Evolutionary conservation across 2,888 invertebrate genomes (phyloP), one percentile per base, ranked within the genome.

Genomic region (Polyommatus icarus): DNA sequence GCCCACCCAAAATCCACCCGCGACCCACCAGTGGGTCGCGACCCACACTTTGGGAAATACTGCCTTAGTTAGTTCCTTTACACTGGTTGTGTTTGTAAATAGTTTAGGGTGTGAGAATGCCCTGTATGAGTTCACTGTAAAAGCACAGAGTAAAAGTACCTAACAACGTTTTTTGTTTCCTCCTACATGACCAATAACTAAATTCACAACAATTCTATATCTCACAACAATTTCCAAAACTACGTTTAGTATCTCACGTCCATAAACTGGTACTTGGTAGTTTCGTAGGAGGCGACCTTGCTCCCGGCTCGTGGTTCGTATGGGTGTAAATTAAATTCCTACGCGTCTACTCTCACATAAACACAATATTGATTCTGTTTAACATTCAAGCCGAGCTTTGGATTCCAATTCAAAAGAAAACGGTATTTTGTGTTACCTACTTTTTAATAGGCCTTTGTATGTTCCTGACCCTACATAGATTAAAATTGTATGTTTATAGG

Each of bases 321-420:
- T 67, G 67, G 67, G 67, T 67, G 67, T 67, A 67, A 67, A 67
- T 67, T 29, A 18, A 67, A 67, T 67, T 67, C 67, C 67, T 67
- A 67, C 67, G 67, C 67, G 67, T 32, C 2, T 67, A 6, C 6
- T 67, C 29, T 67, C 67, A 67, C 32, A 18, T 67, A 67, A 67
- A 67, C 29, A 15, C 67, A 7, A 7, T 5, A 67, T 67, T 67
- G 6, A 67, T 67, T 61, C 29, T 67, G 67, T 67, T 67, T 67
- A 67, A 32, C 29, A 67, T 61, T 61, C 61, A 61, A 61, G 12
- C 29, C 18, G 12, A 15, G 67, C 29, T 29, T 24, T 29, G 1
- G 24, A 15, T 29, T 67, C 29, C 29, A 67, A 29, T 67, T 32
- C 67, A 67, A 67, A 67, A 32, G 29, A 67, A 20, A 67, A 67